These are phyloP conservation scores for Siderastrea siderea DNA, from an alignment of 92 coral and sea anemone genomes.

Conservation along the genomic window DNA sequence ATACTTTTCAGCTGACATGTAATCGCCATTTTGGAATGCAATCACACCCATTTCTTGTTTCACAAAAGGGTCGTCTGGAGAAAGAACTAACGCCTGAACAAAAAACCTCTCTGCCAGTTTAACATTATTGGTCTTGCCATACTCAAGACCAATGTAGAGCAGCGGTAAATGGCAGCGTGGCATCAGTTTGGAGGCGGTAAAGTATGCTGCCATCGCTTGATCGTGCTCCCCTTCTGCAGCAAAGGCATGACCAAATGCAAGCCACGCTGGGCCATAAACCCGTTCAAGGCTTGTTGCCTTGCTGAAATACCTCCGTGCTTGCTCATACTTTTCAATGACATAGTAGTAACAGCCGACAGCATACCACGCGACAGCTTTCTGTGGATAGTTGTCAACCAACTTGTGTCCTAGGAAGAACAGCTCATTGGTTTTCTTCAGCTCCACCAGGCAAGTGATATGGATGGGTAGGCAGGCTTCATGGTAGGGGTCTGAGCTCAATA, in stretches of 20 bases:
- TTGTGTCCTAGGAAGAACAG: conserved; percentile 95
- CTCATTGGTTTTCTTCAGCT: conserved; percentile 93
- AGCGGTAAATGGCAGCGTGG: conserved; percentile 95
- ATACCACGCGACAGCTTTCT: conserved; percentile 98
- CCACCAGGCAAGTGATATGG: conserved; percentile 96
- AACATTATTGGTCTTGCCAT: conserved; percentile 94
- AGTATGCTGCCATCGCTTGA: conserved; percentile 99
- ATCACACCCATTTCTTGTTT: conserved; percentile 99
- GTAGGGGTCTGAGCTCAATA: conserved; percentile 86
- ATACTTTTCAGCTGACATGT: conserved; percentile 83
- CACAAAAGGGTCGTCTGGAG: conserved; percentile 96
- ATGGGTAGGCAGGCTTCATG: conserved; percentile 94
- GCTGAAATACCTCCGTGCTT: conserved; percentile 95
- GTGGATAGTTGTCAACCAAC: conserved; percentile 96
- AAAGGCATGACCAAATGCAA: conserved; percentile 98
- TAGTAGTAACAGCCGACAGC: conserved; percentile 99
- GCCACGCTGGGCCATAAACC: conserved; percentile 98
- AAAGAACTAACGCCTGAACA: conserved; percentile 83
- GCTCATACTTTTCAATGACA: conserved; percentile 94
- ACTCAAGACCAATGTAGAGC: conserved; percentile 96
- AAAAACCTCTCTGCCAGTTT: conserved; percentile 97
- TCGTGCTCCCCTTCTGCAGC: conserved; percentile 99
- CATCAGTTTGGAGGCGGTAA: conserved; percentile 97
- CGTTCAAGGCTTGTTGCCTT: conserved; percentile 92
- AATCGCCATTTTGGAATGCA: conserved; percentile 94